phyloP scores from a whole-genome alignment of 2,113 vertebrate genomes.

The Nycticryphes semicollaris region DNA sequence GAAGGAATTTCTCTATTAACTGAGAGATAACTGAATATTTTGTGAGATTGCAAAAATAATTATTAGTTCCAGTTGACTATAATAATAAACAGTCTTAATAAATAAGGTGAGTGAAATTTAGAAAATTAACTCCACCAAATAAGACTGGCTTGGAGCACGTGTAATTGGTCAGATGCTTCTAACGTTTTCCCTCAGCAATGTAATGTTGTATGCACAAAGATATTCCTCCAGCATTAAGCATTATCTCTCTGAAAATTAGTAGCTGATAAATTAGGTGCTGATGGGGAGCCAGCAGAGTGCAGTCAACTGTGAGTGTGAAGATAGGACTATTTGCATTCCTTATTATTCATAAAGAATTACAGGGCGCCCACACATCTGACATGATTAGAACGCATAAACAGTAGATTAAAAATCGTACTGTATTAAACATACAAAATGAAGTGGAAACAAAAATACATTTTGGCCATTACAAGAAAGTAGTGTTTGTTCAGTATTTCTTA shows the following conservation, averaged over 20 bases:
- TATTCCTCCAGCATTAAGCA: conserved; percentile 25
- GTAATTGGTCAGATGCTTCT: conserved; percentile 29
- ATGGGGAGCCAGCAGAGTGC: conserved; percentile 55
- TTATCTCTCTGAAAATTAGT: conserved; percentile 63
- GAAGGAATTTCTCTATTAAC: background rate
- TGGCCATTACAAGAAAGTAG: conserved; percentile 25
- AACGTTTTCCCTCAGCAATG: conserved; percentile 5
- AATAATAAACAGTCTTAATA: conserved; percentile 33
- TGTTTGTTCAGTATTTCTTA: conserved; percentile 52
- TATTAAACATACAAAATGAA: conserved; percentile 46
- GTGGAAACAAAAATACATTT: conserved; percentile 52
- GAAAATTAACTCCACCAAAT: conserved; percentile 1
- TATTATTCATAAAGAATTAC: conserved; percentile 65
- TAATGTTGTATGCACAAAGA: conserved; percentile 39
- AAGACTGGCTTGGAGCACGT: background rate
- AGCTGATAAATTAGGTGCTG: conserved; percentile 69
- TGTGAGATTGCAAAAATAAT: background rate
- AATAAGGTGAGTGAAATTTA: conserved; percentile 50
- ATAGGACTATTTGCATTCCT: conserved; percentile 61
- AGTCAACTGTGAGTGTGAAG: conserved; percentile 64
- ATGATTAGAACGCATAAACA: conserved; percentile 54
- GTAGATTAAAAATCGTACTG: conserved; percentile 58
- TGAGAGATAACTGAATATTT: background rate
- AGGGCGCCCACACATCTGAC: conserved; percentile 60
- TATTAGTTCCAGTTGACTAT: conserved; percentile 7